Base-by-base conservation (phyloP, 2,113 vertebrate genomes). In the Paradoxurus hermaphroditus region DNA sequence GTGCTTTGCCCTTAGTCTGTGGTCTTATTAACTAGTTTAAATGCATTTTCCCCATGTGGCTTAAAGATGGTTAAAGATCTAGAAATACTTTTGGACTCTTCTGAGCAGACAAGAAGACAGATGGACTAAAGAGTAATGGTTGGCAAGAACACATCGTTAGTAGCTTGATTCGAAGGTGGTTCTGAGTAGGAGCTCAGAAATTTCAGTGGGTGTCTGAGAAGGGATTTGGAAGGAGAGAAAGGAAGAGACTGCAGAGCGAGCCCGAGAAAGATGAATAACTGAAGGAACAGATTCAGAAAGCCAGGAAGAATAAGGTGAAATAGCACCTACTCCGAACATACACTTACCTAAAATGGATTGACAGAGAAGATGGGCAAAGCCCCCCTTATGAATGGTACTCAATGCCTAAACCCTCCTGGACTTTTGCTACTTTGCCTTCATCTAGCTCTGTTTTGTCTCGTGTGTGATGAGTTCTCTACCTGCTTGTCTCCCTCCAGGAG, bases 11-110 rank as follows among this genome's bases (percentile, higher is more conserved):
- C 95, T 96, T 93, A 70, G 44, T 73, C 93, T 96, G 84, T 89
- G 51, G 90, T 90, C 87, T 95, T 95, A 90, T 94, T 97, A 97
- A 97, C 59, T n/a, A 92, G 93, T 93, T 96, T 90, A 85, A 97
- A 95, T 88, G 53, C 87, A 75, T 90, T 93, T 83, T n/a, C 77
- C 67, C 67, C 84, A 70, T 56, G 92, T 92, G 87, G 65, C 36
- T 94, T 63, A 86, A 95, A 94, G 90, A 92, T 19, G 62, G 36
- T 91, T 78, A 94, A 96, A 95, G 92, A 93, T 81, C 46, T 92
- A 90, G 95, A 96, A 95, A 95, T 53, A 86, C 53, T 96, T 95
- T 68, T 67, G 73, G 91, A 62, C 34, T 96, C 70, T 62, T 85
- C 39, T 90, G 77, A 95, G 92, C 68, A 86, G 91, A 87, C 44